Conservation (phyloP, 2,113 vertebrate genomes). For the Pimephales promelas region DNA sequence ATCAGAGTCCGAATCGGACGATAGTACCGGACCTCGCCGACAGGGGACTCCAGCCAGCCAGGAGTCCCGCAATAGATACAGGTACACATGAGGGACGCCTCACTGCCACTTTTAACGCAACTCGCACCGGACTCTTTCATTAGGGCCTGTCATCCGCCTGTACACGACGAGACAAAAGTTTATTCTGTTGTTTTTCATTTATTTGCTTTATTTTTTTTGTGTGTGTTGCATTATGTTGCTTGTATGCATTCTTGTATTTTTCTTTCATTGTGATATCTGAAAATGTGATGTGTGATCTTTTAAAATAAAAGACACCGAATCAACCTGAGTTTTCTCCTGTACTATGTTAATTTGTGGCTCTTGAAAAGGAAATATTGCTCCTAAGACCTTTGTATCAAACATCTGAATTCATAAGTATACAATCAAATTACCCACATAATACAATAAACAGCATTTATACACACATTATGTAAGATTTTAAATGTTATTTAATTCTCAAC, state of each 20-base stretch:
- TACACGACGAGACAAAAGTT: slow-evolving; percentile 32
- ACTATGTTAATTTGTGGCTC: slow-evolving; percentile 66
- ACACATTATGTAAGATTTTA: neutral
- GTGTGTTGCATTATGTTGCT: slow-evolving; percentile 23
- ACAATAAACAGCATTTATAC: neutral
- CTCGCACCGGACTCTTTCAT: slow-evolving; percentile 59
- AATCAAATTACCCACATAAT: neutral
- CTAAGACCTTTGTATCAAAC: neutral
- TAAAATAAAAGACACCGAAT: slow-evolving; percentile 74
- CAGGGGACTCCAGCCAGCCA: slow-evolving; percentile 70
- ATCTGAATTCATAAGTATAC: neutral
- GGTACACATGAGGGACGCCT: slow-evolving; percentile 75
- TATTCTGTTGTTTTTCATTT: slow-evolving; percentile 34
- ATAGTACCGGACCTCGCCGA: slow-evolving; percentile 63
- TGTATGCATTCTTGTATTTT: slow-evolving; percentile 57
- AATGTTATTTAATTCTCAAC: neutral
- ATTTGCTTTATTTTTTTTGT: slow-evolving; percentile 29
- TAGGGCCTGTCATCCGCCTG: slow-evolving; percentile 61
- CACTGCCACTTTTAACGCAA: slow-evolving; percentile 41
- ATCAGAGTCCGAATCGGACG: slow-evolving; percentile 76
- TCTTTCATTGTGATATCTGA: slow-evolving; percentile 59
- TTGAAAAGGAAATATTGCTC: neutral
- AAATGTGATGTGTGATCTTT: slow-evolving; percentile 60
- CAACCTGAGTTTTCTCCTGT: slow-evolving; percentile 67
- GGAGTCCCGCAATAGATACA: slow-evolving; percentile 78